Conservation (phyloP, 1,140 invertebrate species). For the Penaeus chinensis region DNA sequence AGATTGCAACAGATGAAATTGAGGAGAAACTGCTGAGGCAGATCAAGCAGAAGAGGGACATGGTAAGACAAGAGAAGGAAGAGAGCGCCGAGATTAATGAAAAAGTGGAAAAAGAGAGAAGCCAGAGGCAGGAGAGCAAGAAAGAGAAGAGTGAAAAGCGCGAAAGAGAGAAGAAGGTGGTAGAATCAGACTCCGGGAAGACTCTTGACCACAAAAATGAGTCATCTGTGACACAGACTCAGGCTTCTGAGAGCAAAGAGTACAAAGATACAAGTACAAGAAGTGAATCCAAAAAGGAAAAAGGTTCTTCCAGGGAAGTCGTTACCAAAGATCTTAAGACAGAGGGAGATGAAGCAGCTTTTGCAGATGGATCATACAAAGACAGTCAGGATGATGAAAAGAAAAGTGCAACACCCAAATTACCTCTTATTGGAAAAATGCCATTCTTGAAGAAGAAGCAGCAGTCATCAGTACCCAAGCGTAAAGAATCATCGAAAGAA, state of each 20-base stretch:
- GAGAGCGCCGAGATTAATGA: not conserved
- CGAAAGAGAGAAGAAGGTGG: not conserved
- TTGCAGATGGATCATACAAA: too few relatives aligned
- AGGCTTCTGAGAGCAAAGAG: too few relatives aligned
- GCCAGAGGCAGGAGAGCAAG: not conserved
- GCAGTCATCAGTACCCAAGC: too few relatives aligned
- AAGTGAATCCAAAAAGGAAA: too few relatives aligned
- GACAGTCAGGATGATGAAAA: too few relatives aligned
- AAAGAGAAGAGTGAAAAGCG: slow-evolving; percentile 1
- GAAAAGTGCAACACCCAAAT: not conserved
- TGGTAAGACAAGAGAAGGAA: not conserved
- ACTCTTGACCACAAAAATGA: not conserved
- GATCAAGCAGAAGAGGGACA: not conserved
- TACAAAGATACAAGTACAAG: too few relatives aligned
- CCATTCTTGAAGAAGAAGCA: not conserved
- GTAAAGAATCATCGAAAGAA: too few relatives aligned
- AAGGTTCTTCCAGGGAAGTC: too few relatives aligned
- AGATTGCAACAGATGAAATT: slow-evolving; percentile 2
- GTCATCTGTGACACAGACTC: not conserved
- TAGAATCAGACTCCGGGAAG: not conserved
- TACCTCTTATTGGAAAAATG: slow-evolving; percentile 13
- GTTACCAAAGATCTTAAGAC: too few relatives aligned
- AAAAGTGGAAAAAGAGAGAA: not conserved
- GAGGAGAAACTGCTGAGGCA: not conserved
- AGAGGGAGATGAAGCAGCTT: too few relatives aligned